Base-by-base conservation (phyloP, 37 sponge, comb jelly and placozoan genomes). In the Cladorhizidae sp. region DNA sequence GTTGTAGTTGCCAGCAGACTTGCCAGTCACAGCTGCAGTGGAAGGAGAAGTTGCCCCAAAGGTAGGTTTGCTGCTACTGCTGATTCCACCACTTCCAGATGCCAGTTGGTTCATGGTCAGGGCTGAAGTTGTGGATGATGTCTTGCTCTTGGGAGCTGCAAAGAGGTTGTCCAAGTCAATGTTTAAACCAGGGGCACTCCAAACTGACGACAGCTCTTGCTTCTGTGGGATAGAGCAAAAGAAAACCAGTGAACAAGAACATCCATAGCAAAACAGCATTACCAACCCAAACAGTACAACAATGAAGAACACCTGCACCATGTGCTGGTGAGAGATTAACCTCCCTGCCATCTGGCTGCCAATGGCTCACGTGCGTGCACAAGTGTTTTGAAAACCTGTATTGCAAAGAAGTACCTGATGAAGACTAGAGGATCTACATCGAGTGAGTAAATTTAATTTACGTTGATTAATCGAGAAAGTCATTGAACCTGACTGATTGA, bases 161-260 rank as follows among this genome's bases (percentile, higher is more conserved):
- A 85, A 63, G 42, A 92, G 72, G 64, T 87, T 89, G 67, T 95
- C 95, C 20, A 95, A 28, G 49, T 90, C 84, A 67, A 95, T 95
- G 51, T 78, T 73, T n/a, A 90, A 45, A 29, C 94, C 88, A 55
- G 85, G 32, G 43, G 71, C 23, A 49, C 36, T 86, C 83, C 92
- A 85, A 41, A 83, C 29, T 0, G 81, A 76, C 1, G 82, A 57
- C 57, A 61, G 77, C 36, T 58, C 73, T 40, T 21, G 72, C 23
- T n/a, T 18, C 38, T 70, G 72, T 56, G 57, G 18, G 59, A 26
- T 67, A 35, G 67, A 22, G 70, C 1, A 57, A 45, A 45, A 45
- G 8, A 5, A 45, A 12, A 9, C 9, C 49, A 45, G 9, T 9
- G 9, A 38, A 68, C 21, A 68, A 68, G 6, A 37, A 28, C 62